Percentiles rank a stretch among this genome's conserved stretches.
Evolutionary conservation across 2,888 invertebrate species (phyloP).

Genomic region (Euphydryas editha): DNA sequence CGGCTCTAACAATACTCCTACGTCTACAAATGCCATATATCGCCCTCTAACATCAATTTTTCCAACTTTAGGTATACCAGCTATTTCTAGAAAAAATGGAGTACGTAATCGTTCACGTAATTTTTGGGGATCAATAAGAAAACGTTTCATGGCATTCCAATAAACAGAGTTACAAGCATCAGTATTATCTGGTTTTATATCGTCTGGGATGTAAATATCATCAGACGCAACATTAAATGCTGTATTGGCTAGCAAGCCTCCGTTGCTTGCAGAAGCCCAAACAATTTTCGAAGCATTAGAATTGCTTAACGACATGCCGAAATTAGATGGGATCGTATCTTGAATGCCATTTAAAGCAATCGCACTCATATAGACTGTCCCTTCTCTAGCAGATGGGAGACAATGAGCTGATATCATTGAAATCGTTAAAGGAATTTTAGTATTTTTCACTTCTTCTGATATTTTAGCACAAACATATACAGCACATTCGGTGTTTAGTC

Average conservation of each 20-base stretch:
- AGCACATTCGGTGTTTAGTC: slow-evolving; percentile 52
- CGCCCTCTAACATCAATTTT: slow-evolving; percentile 69
- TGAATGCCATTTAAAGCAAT: slow-evolving; percentile 60
- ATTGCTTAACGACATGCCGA: slow-evolving; percentile 64
- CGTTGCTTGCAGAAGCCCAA: slow-evolving; percentile 65
- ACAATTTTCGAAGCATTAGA: slow-evolving; percentile 57
- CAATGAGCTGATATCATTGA: slow-evolving; percentile 74
- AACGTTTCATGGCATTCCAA: slow-evolving; percentile 72
- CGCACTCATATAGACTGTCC: slow-evolving; percentile 65
- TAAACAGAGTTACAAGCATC: slow-evolving; percentile 59
- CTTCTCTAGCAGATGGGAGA: slow-evolving; percentile 64
- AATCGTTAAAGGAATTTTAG: slow-evolving; percentile 56
- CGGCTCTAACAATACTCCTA: slow-evolving; percentile 63
- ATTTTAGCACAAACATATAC: slow-evolving; percentile 54
- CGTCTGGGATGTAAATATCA: slow-evolving; percentile 62
- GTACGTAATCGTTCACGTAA: slow-evolving; percentile 55
- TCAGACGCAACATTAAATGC: slow-evolving; percentile 55
- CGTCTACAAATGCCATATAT: slow-evolving; percentile 69
- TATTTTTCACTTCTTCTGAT: slow-evolving; percentile 47
- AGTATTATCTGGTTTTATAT: slow-evolving; percentile 49
- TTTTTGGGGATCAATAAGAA: slow-evolving; percentile 60
- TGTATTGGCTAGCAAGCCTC: slow-evolving; percentile 59
- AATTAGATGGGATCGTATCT: slow-evolving; percentile 54
- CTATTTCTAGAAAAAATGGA: slow-evolving; percentile 68
- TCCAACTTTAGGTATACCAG: slow-evolving; percentile 66